Conservation (phyloP, 2,113 vertebrate species). For the Meles meles region DNA sequence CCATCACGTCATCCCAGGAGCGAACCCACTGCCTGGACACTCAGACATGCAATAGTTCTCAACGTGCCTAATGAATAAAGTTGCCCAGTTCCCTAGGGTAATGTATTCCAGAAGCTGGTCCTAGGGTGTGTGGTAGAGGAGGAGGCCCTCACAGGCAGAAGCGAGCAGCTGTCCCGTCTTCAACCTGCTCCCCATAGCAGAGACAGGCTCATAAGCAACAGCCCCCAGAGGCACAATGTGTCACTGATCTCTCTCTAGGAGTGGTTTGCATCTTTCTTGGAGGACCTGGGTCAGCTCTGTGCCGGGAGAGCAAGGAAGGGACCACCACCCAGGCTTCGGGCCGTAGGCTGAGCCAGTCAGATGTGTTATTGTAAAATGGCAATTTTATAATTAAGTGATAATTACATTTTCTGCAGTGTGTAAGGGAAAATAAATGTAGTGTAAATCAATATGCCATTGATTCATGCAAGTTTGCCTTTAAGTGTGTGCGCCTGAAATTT, state of each 20-base stretch:
- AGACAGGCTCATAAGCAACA: background rate
- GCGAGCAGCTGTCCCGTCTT: background rate
- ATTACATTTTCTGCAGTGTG: slow-evolving; percentile 79
- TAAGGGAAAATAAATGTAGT: slow-evolving; percentile 80
- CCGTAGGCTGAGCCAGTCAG: slow-evolving; percentile 55
- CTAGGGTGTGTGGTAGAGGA: background rate
- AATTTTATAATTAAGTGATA: slow-evolving; percentile 83
- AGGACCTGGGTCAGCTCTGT: background rate
- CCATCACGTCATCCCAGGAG: background rate
- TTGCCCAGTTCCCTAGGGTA: background rate
- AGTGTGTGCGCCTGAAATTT: slow-evolving; percentile 73
- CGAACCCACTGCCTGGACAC: background rate
- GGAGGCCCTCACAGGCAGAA: background rate
- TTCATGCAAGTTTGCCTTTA: slow-evolving; percentile 78
- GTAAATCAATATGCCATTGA: slow-evolving; percentile 81
- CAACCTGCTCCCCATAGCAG: background rate
- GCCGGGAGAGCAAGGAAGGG: background rate
- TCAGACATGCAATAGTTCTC: background rate
- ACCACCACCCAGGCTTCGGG: background rate
- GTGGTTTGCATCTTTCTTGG: background rate
- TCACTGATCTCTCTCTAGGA: background rate
- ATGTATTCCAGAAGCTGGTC: background rate
- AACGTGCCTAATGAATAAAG: background rate
- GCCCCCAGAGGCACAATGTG: background rate
- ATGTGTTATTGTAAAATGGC: slow-evolving; percentile 72